Base-by-base conservation (phyloP, 2,113 vertebrate species). In the Phalacrocorax brasilianus region DNA sequence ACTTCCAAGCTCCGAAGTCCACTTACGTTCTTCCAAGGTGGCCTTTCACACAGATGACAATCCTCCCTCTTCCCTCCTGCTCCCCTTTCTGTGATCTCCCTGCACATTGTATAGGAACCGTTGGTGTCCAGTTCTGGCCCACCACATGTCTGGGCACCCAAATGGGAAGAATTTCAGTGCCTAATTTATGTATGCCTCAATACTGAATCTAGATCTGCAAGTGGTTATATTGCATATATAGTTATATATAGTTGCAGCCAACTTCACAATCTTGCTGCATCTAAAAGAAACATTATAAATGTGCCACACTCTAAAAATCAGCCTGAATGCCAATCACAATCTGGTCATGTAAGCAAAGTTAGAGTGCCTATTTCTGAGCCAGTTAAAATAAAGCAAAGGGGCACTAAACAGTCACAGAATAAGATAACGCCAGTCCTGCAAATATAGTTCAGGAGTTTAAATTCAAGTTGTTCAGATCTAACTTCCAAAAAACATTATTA, bases 201-300 rank as follows among this genome's bases (percentile, higher is more conserved):
- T 21, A 67, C 40, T 35, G 33, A 63, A 82, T 59, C 62, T 61
- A 65, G 86, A 76, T 49, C 49, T 65, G 53, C 28, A 82, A 78
- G 62, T 35, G 6, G 16, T 56, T 88, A 65, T 61, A 56, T 27
- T 76, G 44, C 44, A 88, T 28, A 61, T 30, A 63, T 23, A 63
- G 52, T 33, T 75, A 85, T 53, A 78, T 78, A 71, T 17, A 75
- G 77, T 23, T 55, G 38, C 49, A 82, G 88, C 56, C 90, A 91
- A 74, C 38, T 94, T 68, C 62, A 89, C 52, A 88, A 61, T 73
- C 71, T 82, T 61, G 49, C 21, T 94, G 49, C 12, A 82, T 49
- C 66, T 91, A 83, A 92, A 89, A 93, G 49, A 94, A 91, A 94
- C 26, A n/a, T 35, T 78, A 81, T 63, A 92, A 84, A 92, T 87